A percentile compares a stretch with the other conserved stretches of the same genome.
Conservation (phyloP, 2,797 vertebrate species). For the Thaleichthys pacificus region DNA sequence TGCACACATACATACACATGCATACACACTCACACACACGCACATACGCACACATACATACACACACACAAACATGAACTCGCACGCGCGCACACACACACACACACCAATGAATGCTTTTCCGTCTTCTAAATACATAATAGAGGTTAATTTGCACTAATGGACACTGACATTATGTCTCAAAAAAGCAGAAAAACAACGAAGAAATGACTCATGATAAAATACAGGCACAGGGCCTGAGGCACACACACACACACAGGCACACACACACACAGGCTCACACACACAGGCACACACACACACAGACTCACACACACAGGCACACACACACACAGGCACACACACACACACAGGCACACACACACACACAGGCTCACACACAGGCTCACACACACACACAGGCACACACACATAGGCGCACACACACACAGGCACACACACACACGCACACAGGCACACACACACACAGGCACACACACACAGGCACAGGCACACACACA, state of each 20-base stretch:
- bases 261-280: constrained; percentile 61
- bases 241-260: constrained; percentile 5
- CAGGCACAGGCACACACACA: constrained; percentile 9
- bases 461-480: constrained; percentile 10
- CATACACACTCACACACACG: constrained; percentile 13
- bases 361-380: no score
- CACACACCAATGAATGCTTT: not conserved
- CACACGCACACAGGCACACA: not conserved
- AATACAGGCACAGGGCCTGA: no score
- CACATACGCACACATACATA: constrained; percentile 21
- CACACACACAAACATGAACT: not conserved
- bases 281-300: not conserved
- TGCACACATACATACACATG: not conserved
- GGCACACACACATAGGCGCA: no score
- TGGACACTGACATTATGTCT: no score
- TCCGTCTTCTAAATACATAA: no score
- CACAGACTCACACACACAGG: not conserved
- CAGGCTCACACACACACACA: no score
- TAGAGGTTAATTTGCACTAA: no score
- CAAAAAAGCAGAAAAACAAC: no score
- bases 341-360: no score
- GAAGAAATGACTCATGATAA: no score
- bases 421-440: not conserved
- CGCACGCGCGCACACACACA: not conserved
- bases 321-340: no score